Percentiles rank a stretch among this genome's conserved stretches.
Evolutionary conservation across 2,888 invertebrate genomes (phyloP).

Genomic region (Limnephilus rhombicus): DNA sequence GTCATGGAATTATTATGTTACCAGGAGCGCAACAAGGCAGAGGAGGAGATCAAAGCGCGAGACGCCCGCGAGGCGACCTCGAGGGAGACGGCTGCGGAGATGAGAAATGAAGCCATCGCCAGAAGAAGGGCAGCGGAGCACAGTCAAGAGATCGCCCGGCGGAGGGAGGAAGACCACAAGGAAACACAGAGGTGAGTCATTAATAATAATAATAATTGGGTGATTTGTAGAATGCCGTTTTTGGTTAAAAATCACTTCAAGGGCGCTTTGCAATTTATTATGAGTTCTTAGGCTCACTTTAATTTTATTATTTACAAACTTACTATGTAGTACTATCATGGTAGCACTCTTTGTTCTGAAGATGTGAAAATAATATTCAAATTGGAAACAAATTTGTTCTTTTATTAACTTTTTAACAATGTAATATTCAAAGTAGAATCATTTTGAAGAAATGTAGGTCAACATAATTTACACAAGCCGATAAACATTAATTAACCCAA

Average conservation of each 20-base stretch:
- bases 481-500: not conserved
- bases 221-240: too few species aligned
- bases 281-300: too few species aligned
- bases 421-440: slow-evolving; percentile 1
- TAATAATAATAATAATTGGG: too few species aligned
- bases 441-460: not conserved
- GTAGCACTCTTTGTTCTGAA: not conserved
- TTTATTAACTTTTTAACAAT: not conserved
- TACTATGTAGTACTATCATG: not conserved
- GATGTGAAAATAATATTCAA: not conserved
- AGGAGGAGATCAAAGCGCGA: slow-evolving; percentile 81
- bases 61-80: slow-evolving; percentile 79
- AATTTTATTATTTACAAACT: too few species aligned
- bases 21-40: slow-evolving; percentile 77
- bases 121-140: slow-evolving; percentile 63
- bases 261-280: too few species aligned
- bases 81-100: slow-evolving; percentile 69
- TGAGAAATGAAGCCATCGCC: slow-evolving; percentile 68
- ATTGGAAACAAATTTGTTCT: not conserved
- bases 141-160: slow-evolving; percentile 64
- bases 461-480: not conserved
- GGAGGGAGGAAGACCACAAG: slow-evolving; percentile 65
- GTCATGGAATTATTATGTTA: not conserved
- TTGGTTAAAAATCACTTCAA: too few species aligned
- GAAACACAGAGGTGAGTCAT: slow-evolving; percentile 70